Base-by-base conservation (phyloP, 2,797 vertebrate species). In the Typhlichthys subterraneus region DNA sequence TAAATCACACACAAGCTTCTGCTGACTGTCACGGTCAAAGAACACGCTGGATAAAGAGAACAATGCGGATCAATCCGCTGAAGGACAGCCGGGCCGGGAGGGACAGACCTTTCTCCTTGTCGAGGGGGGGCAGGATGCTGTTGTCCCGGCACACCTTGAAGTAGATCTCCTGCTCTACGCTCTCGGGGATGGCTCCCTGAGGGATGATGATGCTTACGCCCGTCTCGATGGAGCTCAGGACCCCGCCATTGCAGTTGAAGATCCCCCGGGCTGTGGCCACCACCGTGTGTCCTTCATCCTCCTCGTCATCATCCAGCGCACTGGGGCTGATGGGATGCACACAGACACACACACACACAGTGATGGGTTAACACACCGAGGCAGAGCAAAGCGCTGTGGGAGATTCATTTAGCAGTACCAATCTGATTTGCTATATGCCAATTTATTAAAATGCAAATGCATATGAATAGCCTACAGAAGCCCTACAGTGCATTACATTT, bases 101-200 rank as follows among this genome's bases (percentile, higher is more conserved):
- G 12, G n/a, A 75, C 91, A 83, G 76, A 98, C 98, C 98, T 96
- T 99, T 99, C 88, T 99, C 97, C 90, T 99, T 99, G 91, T 99
- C 98, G 45, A 99, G 93, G 45, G 97, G 98, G 45, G 97, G 98
- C 73, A 99, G 93, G 90, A 99, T 99, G 89, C 96, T 99, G 92
- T 98, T 99, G 92, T 99, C 98, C 72, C 97, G 90, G 91, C 98
- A 99, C 85, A 99, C 97, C 90, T 99, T 99, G 88, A 99, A 99
- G 92, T 99, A 99, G 81, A 99, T 98, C 88, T 99, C 98, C 90
- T 99, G 97, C 81, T 99, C 98, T 67, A 98, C 92, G 42, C 94
- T 96, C 68, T 99, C 97, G 0, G 97, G 96, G 79, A 99, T 97
- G 85, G 97, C 98, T 51, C 98, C 97, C 89, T 99, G 96, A 1